Base-by-base conservation (phyloP, 1,140 invertebrate genomes). In the Trachymyrmex cornetzi region DNA sequence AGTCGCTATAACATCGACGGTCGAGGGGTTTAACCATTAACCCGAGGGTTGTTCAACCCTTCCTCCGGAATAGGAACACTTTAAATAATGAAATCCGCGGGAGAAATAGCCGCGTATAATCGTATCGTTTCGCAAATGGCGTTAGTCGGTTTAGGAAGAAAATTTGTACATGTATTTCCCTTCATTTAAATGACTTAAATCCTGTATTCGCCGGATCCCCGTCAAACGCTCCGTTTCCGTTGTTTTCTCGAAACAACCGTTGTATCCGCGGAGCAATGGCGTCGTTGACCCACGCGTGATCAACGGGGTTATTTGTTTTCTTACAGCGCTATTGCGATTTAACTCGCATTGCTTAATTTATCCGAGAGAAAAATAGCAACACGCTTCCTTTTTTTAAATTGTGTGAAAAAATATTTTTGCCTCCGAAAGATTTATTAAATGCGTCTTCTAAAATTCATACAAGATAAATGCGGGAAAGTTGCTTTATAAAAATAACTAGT, bases 21-120 rank as follows among this genome's bases (percentile, higher is more conserved):
- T 75, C 53, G 67, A 74, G 53, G 64, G 19, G 27, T 77, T 84
- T 48, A 84, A 63, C 27, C 69, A 24, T 74, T 74, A 27, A 63
- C 38, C 55, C 1, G 55, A 34, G n/a, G 55, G 55, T 50, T 74
- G 69, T 53, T 84, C 69, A 48, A 84, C 55, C 69, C 69, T 44
- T 71, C 5, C 16, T 34, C 19, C 38, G n/a, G 5, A 34, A 61
- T 12, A 4, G 27, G 27, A 3, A 34, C 27, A 14, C 59, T 74
- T 82, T 74, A 16, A 74, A 24, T 16, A 30, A 34, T 19, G 1
- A 34, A 27, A 16, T 50, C 14, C 9, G 11, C 11, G 53, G 3
- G 11, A 7, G 14, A 14, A 24, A 27, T 19, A 27, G 34, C 16
- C 14, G 11, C 4, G 27, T 2, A 12, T 44, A 14, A 24, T 14